A percentile compares a stretch with the other conserved stretches of the same genome.
Conservation (phyloP, 2,797 vertebrate genomes). For the Echeneis naucrates region DNA sequence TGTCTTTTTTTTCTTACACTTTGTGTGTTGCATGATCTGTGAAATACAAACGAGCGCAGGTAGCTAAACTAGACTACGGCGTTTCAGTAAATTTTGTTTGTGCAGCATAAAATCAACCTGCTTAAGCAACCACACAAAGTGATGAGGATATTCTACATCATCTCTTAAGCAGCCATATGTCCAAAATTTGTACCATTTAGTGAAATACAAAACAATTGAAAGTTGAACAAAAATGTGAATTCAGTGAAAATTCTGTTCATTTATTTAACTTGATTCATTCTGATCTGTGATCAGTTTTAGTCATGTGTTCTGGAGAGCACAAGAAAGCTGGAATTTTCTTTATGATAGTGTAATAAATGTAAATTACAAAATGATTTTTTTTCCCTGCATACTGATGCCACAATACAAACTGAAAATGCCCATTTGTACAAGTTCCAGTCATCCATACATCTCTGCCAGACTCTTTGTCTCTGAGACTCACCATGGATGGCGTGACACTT, state of each 20-base stretch:
- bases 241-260: not conserved
- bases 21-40: not conserved
- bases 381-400: not conserved
- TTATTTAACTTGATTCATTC: not conserved
- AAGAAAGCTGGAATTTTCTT: not conserved
- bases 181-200: not conserved
- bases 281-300: not conserved
- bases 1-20: not conserved
- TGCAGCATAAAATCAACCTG: not conserved
- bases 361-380: not conserved
- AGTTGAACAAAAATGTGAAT: not conserved
- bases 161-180: not conserved
- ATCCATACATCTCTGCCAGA: not conserved
- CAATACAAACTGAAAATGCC: not conserved
- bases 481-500: not conserved
- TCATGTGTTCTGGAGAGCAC: not conserved
- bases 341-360: not conserved
- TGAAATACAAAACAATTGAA: not conserved
- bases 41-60: not conserved
- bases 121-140: not conserved
- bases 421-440: not conserved
- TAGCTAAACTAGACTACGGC: not conserved
- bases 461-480: constrained; percentile 30
- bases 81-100: not conserved
- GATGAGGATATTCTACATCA: not conserved